Evolutionary conservation across 2,888 invertebrate species (phyloP).

Genomic region (Neocrepidodera transversa): DNA sequence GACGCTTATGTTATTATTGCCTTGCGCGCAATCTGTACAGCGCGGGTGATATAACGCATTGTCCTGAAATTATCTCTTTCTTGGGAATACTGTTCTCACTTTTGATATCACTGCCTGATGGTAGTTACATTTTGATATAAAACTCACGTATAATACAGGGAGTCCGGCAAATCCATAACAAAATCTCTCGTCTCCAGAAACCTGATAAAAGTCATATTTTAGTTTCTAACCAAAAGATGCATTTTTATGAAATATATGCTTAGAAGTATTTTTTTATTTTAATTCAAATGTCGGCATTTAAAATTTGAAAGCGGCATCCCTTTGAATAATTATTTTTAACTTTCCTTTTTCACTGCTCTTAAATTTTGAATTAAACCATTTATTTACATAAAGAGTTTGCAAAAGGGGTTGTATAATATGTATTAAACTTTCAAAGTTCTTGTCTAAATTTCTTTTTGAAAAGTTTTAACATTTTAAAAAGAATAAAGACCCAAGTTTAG

Average conservation of each 20-base stretch:
- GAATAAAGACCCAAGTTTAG: conserved; percentile 32
- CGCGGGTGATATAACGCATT: conserved; percentile 53
- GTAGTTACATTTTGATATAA: conserved; percentile 31
- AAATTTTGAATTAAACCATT: conserved; percentile 46
- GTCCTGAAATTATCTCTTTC: conserved; percentile 46
- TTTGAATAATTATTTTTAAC: conserved; percentile 46
- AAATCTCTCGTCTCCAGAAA: too few species aligned
- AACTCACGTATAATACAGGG: conserved; percentile 33
- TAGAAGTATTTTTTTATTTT: too few species aligned
- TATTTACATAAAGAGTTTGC: conserved; percentile 46
- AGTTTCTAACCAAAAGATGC: too few species aligned
- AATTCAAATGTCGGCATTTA: too few species aligned
- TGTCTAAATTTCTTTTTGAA: conserved; percentile 38
- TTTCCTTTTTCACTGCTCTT: conserved; percentile 41
- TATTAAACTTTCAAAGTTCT: conserved; percentile 39
- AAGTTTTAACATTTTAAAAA: conserved; percentile 38
- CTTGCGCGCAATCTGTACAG: conserved; percentile 53
- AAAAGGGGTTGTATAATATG: conserved; percentile 42
- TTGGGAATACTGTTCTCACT: conserved; percentile 37
- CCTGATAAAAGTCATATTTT: too few species aligned
- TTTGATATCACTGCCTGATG: conserved; percentile 32
- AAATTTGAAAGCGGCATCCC: conserved; percentile 36
- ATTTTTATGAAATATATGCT: too few species aligned
- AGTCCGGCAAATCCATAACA: not conserved
- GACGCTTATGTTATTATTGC: conserved; percentile 54